Evolutionary conservation across 1,140 invertebrate species (phyloP).

Genomic region (Streblospio benedicti): DNA sequence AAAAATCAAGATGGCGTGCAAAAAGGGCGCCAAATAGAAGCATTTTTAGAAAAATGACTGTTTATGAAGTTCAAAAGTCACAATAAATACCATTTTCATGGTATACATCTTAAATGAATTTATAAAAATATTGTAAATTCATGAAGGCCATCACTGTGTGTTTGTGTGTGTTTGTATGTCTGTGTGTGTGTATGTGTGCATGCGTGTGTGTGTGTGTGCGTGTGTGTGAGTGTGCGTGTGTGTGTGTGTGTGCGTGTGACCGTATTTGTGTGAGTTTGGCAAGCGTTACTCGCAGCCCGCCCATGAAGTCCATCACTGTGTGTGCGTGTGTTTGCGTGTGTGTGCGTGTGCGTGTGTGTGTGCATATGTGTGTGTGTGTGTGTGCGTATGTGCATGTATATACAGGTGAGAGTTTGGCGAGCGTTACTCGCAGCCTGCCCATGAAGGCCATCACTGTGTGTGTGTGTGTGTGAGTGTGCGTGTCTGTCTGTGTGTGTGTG

Average conservation of each 20-base stretch:
- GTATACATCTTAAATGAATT: too few species aligned
- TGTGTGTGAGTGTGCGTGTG: slow-evolving; percentile 6
- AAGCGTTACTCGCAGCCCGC: too few species aligned
- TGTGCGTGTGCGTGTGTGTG: slow-evolving; percentile 5
- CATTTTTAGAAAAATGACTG: too few species aligned
- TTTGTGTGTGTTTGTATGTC: neutral
- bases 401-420: neutral
- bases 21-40: too few species aligned
- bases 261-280: neutral
- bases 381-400: neutral
- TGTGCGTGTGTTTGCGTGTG: slow-evolving; percentile 6
- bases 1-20: too few species aligned
- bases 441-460: neutral
- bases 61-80: too few species aligned
- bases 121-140: neutral
- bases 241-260: neutral
- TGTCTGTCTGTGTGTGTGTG: neutral
- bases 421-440: neutral
- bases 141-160: neutral
- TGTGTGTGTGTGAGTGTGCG: slow-evolving; percentile 2
- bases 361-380: neutral
- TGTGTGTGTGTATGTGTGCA: slow-evolving; percentile 2
- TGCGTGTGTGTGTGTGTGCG: slow-evolving; percentile 6
- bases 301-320: too few species aligned
- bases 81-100: neutral